phyloP scores from a whole-genome alignment of 1,140 invertebrate species.

The Pseudomyrmex gracilis region DNA sequence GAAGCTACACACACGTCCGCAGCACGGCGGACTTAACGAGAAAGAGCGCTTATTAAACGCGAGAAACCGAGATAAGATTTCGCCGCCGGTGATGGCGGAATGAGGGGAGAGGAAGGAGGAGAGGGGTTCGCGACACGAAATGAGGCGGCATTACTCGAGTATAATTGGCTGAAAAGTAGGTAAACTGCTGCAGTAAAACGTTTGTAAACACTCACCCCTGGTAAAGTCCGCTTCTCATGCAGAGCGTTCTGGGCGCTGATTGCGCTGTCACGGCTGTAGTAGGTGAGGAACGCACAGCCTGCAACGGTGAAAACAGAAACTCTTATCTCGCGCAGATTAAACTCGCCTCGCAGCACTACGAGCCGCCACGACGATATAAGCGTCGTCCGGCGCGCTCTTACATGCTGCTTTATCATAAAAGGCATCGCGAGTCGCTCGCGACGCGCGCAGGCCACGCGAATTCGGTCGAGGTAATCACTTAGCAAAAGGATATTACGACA shows the following conservation, averaged over 20 bases:
- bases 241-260: conserved; percentile 95
- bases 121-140: conserved; percentile 23
- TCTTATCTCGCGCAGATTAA: conserved; percentile 38
- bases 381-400: conserved; percentile 13
- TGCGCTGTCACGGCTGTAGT: conserved; percentile 97
- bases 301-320: conserved; percentile 41
- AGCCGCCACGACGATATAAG: conserved; percentile 8
- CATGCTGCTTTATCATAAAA: conserved; percentile 31
- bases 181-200: conserved; percentile 54
- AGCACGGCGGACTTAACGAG: conserved; percentile 9
- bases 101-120: background rate
- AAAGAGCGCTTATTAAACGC: conserved; percentile 14
- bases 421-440: conserved; percentile 20
- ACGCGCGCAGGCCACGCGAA: conserved; percentile 21
- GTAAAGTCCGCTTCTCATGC: conserved; percentile 98
- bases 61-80: conserved; percentile 44
- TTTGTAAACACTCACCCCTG: conserved; percentile 93
- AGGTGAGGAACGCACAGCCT: conserved; percentile 97
- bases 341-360: background rate
- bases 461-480: conserved; percentile 45
- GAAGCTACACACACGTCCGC: background rate
- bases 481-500: conserved; percentile 20
- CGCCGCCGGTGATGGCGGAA: no score
- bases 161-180: conserved; percentile 57
- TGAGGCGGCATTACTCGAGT: conserved; percentile 17